A percentile compares a stretch with the other conserved stretches of the same genome.
These are phyloP conservation scores for Heterodera filipjevi DNA, from an alignment of 2,888 invertebrate genomes.

Conservation along the genomic window DNA sequence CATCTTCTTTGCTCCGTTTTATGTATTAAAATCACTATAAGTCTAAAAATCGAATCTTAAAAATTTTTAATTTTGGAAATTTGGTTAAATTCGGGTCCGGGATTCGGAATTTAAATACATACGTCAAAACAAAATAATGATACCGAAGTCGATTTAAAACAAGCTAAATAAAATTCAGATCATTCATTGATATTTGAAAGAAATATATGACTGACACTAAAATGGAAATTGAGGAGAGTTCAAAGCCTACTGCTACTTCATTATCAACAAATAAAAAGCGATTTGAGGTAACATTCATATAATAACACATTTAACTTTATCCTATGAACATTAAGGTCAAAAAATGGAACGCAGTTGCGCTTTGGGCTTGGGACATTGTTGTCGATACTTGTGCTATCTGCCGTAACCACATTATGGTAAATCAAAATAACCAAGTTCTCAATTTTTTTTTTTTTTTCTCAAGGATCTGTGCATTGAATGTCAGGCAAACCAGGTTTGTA, in stretches of 20 bases:
- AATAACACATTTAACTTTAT: background rate
- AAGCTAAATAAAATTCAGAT: background rate
- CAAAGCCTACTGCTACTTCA: background rate
- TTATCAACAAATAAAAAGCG: slow-evolving; percentile 21
- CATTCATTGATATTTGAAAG: background rate
- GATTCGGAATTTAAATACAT: too few relatives aligned
- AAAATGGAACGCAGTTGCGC: slow-evolving; percentile 98
- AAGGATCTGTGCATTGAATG: slow-evolving; percentile 95
- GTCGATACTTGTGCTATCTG: slow-evolving; percentile 99
- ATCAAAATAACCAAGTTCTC: background rate
- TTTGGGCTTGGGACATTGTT: slow-evolving; percentile 89
- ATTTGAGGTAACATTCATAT: background rate
- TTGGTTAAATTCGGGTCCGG: too few relatives aligned
- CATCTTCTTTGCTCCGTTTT: too few relatives aligned
- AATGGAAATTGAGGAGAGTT: slow-evolving; percentile 37
- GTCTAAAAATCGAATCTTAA: too few relatives aligned
- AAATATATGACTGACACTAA: slow-evolving; percentile 28
- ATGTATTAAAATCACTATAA: too few relatives aligned
- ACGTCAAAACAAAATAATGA: too few relatives aligned
- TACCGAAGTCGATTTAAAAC: too few relatives aligned
- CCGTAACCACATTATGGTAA: slow-evolving; percentile 92
- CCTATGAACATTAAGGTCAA: slow-evolving; percentile 49
- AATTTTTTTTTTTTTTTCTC: background rate
- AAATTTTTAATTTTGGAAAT: too few relatives aligned
- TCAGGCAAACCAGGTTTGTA: slow-evolving; percentile 72